Conservation (phyloP, 2,113 vertebrate genomes). For the Patagioenas fasciata region DNA sequence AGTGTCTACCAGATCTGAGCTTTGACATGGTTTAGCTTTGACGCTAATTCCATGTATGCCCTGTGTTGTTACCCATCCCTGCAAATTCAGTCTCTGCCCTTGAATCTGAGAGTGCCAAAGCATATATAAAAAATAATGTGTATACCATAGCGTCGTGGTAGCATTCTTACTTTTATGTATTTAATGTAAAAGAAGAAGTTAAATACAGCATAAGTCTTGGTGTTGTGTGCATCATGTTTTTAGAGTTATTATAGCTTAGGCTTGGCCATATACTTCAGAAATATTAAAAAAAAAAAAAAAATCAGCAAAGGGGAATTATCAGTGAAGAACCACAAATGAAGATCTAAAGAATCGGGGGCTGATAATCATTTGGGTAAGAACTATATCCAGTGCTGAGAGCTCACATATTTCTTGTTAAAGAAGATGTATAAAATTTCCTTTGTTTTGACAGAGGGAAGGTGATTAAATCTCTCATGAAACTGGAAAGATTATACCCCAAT, state of each 20-base stretch:
- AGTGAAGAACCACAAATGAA: background rate
- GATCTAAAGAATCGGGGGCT: background rate
- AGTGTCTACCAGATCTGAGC: background rate
- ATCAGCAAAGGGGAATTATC: background rate
- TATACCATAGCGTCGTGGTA: background rate
- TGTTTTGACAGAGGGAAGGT: background rate
- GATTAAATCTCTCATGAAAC: background rate
- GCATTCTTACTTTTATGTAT: background rate
- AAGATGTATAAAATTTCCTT: background rate
- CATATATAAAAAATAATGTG: fast-evolving
- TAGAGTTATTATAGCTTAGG: background rate
- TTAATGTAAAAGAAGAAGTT: background rate
- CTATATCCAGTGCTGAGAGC: background rate
- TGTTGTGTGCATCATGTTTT: background rate
- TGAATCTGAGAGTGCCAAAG: background rate
- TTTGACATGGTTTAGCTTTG: background rate
- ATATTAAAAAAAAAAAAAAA: background rate
- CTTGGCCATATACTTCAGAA: background rate
- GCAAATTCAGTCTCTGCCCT: background rate
- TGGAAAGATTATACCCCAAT: background rate
- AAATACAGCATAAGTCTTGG: background rate
- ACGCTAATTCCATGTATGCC: background rate
- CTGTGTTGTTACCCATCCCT: background rate
- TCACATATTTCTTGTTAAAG: background rate
- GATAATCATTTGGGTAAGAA: background rate